A percentile compares a stretch with the other conserved stretches of the same genome.
These are phyloP conservation scores for Gymnopithys bicolor DNA, from an alignment of 2,797 vertebrate species.

Conservation along the genomic window DNA sequence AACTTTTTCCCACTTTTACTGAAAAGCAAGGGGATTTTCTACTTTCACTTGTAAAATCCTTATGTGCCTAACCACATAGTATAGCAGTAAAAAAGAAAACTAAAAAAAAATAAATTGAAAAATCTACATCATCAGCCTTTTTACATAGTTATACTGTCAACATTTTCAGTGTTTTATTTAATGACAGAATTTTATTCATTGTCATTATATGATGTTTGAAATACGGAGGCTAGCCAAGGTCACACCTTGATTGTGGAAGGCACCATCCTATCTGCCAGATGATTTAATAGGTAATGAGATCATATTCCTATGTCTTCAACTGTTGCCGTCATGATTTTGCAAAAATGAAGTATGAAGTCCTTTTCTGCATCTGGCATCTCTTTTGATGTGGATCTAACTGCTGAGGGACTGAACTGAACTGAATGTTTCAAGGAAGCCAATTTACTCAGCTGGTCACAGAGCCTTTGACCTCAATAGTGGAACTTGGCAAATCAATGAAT, in stretches of 20 bases:
- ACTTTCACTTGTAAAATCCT: not conserved
- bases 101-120: not conserved
- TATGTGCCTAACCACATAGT: not conserved
- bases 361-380: constrained; percentile 81
- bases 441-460: constrained; percentile 85
- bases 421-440: constrained; percentile 82
- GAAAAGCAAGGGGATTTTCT: not conserved
- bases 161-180: constrained; percentile 39
- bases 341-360: constrained; percentile 82
- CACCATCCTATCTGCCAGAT: constrained; percentile 63
- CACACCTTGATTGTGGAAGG: constrained; percentile 59
- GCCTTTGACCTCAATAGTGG: constrained; percentile 85
- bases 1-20: not conserved
- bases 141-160: not conserved
- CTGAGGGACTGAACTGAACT: constrained; percentile 81
- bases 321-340: constrained; percentile 78
- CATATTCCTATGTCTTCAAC: constrained; percentile 76
- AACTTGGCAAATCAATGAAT: constrained; percentile 83
- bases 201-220: constrained; percentile 44
- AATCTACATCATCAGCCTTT: not conserved
- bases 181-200: constrained; percentile 39
- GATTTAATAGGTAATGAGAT: constrained; percentile 80
- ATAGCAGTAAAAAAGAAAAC: constrained; percentile 15
- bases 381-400: constrained; percentile 84
- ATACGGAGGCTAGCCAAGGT: constrained; percentile 55